Evolutionary conservation across 2,888 invertebrate genomes (phyloP), one percentile per base, ranked within the genome.

Genomic region (Incurvaria masculella): DNA sequence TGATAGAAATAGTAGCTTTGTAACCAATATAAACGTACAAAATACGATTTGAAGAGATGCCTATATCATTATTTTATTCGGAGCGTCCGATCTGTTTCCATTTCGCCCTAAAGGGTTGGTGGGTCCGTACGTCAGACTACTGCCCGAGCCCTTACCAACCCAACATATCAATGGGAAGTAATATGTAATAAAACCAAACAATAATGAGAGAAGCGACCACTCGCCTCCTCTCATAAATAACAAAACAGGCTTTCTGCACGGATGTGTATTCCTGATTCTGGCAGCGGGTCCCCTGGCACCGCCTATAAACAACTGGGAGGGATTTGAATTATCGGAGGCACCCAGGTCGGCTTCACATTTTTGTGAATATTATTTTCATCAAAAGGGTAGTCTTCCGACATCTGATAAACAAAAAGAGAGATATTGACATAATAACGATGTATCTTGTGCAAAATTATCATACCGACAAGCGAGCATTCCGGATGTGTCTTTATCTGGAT

Each of bases 181-280:
- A 33, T 33, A 33, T n/a, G 10, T 10, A 23, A 33, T 33, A 33
- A 33, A 33, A 33, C 11, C 33, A 33, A 72, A 68, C 68, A 72
- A 74, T 69, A 73, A 75, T 72, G 72, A 71, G 73, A 71, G 33
- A 11, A 33, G 4, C 6, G 11, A 14, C 33, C 33, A n/a, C 6
- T 6, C 69, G 66, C 67, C 64, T 71, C 66, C 71, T 67, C 66
- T 65, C 72, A 73, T 75, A 73, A 75, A 76, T 72, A 75, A 76
- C 70, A 60, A 62, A 70, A 69, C 69, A 71, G 67, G 69, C 70
- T 70, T 71, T 72, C 69, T 66, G 67, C 67, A 67, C 69, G 72
- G 70, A 74, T 74, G 72, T 70, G 72, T 73, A n/a, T 33, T 33
- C 14, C 33, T 23, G 33, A 70, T 68, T 68, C 69, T 71, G 69